Conservation (phyloP, 2,888 invertebrate genomes). For the Gymnocheta viridis region DNA sequence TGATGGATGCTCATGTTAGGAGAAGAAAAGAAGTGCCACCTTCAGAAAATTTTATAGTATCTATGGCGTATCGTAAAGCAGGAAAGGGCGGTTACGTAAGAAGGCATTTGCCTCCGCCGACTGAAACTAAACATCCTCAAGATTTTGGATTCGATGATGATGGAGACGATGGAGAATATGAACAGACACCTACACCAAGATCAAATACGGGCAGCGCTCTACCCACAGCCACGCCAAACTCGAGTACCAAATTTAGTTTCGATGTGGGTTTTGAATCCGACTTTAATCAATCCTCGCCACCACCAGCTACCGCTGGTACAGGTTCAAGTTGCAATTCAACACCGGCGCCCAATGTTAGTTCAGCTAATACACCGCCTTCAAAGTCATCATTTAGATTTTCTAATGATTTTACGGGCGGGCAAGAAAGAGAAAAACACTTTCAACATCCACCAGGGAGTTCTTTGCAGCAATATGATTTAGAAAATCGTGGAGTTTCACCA, state of each 20-base stretch:
- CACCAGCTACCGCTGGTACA: constrained; percentile 76
- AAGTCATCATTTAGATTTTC: constrained; percentile 84
- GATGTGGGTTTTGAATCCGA: constrained; percentile 82
- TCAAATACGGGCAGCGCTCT: constrained; percentile 77
- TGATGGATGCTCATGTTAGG: constrained; percentile 79
- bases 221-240: constrained; percentile 67
- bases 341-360: constrained; percentile 74
- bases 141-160: constrained; percentile 73
- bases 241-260: constrained; percentile 79
- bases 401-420: constrained; percentile 84
- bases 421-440: constrained; percentile 76
- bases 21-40: constrained; percentile 75
- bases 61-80: constrained; percentile 56
- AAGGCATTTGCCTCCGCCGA: constrained; percentile 60
- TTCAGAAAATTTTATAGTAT: constrained; percentile 55
- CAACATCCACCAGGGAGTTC: constrained; percentile 54
- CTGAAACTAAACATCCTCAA: constrained; percentile 66
- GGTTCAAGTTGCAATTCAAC: constrained; percentile 79
- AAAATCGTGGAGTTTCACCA: constrained; percentile 64
- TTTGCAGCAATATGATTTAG: constrained; percentile 73
- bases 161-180: constrained; percentile 75
- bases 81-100: constrained; percentile 48
- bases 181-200: constrained; percentile 79
- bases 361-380: constrained; percentile 73
- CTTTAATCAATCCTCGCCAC: constrained; percentile 80